Evolutionary conservation across 2,113 vertebrate species (phyloP).

Genomic region (Eretmochelys imbricata): DNA sequence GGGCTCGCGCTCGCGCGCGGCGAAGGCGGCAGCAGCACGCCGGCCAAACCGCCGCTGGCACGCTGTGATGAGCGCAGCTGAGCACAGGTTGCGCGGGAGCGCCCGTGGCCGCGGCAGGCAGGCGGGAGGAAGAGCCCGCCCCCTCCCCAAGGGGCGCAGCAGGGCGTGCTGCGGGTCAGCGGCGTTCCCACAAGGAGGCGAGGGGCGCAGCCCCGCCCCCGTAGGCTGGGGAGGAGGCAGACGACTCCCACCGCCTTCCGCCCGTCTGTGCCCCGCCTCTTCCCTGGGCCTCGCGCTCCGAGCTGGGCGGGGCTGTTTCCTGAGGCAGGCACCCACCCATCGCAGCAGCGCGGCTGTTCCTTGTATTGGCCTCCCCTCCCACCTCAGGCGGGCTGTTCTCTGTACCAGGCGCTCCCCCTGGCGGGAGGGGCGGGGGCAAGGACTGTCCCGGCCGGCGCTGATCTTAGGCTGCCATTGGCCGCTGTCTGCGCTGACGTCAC

Average conservation of each 20-base stretch:
- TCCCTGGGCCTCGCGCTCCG: not conserved
- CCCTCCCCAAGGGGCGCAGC: not conserved
- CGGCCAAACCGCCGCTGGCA: no score
- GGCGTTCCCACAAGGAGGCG: not conserved
- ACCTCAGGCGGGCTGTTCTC: not conserved
- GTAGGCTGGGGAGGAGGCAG: not conserved
- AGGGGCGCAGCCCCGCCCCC: no score
- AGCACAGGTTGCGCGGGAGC: no score
- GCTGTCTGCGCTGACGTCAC: constrained; percentile 92
- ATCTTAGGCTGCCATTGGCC: constrained; percentile 88
- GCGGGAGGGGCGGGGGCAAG: constrained; percentile 66
- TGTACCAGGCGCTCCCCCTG: not conserved
- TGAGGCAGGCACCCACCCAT: not conserved
- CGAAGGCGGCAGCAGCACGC: no score
- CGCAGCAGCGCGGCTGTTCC: not conserved
- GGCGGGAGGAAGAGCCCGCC: no score
- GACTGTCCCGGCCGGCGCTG: constrained; percentile 80
- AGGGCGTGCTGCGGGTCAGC: not conserved
- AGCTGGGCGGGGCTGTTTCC: not conserved
- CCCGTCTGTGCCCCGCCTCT: not conserved
- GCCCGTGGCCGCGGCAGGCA: not conserved
- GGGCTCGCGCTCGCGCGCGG: no score
- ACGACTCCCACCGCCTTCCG: not conserved
- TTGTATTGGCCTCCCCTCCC: not conserved
- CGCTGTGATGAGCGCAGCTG: no score